Evolutionary conservation across 2,888 invertebrate genomes (phyloP).

Genomic region (Gandaritis pyraliata): DNA sequence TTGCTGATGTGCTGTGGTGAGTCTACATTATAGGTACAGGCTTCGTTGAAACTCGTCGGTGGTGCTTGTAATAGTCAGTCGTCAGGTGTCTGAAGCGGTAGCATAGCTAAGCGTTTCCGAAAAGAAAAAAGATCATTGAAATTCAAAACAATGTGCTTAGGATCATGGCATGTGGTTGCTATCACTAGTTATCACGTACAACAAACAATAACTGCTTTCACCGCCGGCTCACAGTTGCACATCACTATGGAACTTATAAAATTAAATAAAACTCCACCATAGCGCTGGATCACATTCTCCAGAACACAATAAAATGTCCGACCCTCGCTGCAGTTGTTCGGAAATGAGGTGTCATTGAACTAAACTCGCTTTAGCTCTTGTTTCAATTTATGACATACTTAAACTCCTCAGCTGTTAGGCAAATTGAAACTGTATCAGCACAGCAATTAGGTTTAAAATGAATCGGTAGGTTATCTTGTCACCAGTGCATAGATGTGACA

Average conservation of each 20-base stretch:
- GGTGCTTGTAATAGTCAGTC: no score
- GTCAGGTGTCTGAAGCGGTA: no score
- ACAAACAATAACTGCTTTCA: neutral
- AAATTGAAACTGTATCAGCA: conserved; percentile 3
- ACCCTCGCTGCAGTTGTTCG: neutral
- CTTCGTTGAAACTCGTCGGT: no score
- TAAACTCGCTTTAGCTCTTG: conserved; percentile 17
- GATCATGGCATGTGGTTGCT: no score
- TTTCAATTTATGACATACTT: conserved; percentile 15
- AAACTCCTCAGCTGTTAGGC: neutral
- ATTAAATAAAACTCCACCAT: neutral
- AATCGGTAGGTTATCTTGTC: conserved; percentile 1
- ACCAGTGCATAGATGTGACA: conserved; percentile 19
- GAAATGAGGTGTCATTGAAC: conserved; percentile 11
- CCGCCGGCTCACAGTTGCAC: neutral
- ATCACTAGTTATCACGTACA: no score
- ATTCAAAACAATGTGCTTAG: no score
- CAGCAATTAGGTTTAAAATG: conserved; percentile 5
- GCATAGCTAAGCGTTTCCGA: no score
- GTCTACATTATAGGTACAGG: conserved; percentile 26
- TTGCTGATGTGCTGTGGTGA: conserved; percentile 43
- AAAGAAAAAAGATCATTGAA: no score
- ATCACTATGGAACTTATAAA: neutral
- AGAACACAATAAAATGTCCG: neutral
- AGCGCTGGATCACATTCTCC: neutral